Conservation (phyloP, 2,113 vertebrate genomes). For the Microtus montanus region DNA sequence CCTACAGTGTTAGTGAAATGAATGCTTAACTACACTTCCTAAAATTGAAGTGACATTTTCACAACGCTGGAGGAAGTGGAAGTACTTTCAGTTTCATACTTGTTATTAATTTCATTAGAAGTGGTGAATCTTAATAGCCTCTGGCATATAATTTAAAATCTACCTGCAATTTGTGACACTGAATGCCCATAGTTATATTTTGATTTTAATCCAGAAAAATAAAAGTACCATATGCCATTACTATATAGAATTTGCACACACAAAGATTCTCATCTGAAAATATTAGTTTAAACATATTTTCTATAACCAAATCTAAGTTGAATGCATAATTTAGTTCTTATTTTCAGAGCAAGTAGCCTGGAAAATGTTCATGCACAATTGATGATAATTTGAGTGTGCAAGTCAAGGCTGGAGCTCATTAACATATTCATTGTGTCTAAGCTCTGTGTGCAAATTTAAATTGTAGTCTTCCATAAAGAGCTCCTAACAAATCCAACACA, state of each 20-base stretch:
- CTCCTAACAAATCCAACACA: slow-evolving; percentile 49
- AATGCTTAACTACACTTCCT: not conserved
- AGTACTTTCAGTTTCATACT: not conserved
- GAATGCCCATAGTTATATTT: not conserved
- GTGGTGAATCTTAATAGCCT: slow-evolving; percentile 4
- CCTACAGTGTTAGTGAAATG: not conserved
- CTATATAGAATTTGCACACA: slow-evolving; percentile 79
- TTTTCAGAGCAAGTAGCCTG: slow-evolving; percentile 86
- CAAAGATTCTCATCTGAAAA: slow-evolving; percentile 78
- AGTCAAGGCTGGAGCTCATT: slow-evolving; percentile 73
- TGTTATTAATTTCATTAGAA: not conserved
- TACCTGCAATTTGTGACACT: not conserved
- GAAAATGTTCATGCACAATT: slow-evolving; percentile 86
- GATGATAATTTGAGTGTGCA: slow-evolving; percentile 85
- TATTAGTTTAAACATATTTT: slow-evolving; percentile 81
- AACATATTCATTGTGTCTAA: slow-evolving; percentile 81
- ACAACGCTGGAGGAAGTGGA: not conserved
- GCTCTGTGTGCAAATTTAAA: slow-evolving; percentile 81
- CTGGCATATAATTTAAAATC: not conserved
- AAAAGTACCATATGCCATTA: slow-evolving; percentile 46
- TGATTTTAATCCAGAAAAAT: slow-evolving; percentile 60
- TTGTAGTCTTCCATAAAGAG: slow-evolving; percentile 64
- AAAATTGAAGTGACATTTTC: not conserved
- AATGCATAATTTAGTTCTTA: slow-evolving; percentile 85
- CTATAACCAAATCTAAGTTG: slow-evolving; percentile 70